Evolutionary conservation across 1,140 invertebrate genomes (phyloP).

Genomic region (Drosophila serrata): DNA sequence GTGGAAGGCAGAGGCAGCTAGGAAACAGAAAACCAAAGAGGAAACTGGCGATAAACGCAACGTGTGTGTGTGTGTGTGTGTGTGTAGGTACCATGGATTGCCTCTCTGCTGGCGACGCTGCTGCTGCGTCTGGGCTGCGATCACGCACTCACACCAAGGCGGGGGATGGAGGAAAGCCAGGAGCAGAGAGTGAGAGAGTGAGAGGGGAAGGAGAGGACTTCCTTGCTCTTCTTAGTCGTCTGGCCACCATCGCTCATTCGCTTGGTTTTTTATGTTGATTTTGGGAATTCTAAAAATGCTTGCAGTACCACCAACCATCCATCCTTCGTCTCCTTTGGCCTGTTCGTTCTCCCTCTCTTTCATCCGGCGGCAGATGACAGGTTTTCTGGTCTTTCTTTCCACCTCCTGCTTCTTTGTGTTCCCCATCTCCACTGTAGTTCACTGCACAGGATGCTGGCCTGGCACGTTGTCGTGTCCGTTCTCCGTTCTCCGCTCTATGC

Average conservation of each 20-base stretch:
- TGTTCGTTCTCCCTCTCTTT: conserved; percentile 25
- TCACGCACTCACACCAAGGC: conserved; percentile 31
- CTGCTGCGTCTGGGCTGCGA: conserved; percentile 53
- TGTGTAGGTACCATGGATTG: conserved; percentile 13
- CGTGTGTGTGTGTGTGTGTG: too few relatives aligned
- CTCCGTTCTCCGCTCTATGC: conserved; percentile 24
- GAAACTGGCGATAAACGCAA: conserved; percentile 38
- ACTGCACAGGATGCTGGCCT: conserved; percentile 66
- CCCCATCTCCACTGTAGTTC: conserved; percentile 22
- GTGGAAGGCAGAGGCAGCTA: conserved; percentile 14
- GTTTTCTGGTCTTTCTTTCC: conserved; percentile 48
- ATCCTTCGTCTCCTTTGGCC: conserved; percentile 37
- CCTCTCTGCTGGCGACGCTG: conserved; percentile 19
- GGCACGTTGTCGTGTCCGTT: conserved; percentile 53
- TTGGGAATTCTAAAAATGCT: conserved; percentile 78
- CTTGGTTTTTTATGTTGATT: conserved; percentile 60
- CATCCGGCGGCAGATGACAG: conserved; percentile 61
- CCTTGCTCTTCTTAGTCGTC: conserved; percentile 38
- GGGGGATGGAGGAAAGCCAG: neutral
- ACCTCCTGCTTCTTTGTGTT: conserved; percentile 17
- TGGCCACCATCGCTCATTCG: conserved; percentile 41
- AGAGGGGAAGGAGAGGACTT: conserved; percentile 17
- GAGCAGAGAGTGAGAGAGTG: neutral
- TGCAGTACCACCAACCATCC: conserved; percentile 46
- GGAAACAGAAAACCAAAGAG: conserved; percentile 19